Conservation (phyloP, 2,797 vertebrate genomes). For the Gephyroberyx darwinii region DNA sequence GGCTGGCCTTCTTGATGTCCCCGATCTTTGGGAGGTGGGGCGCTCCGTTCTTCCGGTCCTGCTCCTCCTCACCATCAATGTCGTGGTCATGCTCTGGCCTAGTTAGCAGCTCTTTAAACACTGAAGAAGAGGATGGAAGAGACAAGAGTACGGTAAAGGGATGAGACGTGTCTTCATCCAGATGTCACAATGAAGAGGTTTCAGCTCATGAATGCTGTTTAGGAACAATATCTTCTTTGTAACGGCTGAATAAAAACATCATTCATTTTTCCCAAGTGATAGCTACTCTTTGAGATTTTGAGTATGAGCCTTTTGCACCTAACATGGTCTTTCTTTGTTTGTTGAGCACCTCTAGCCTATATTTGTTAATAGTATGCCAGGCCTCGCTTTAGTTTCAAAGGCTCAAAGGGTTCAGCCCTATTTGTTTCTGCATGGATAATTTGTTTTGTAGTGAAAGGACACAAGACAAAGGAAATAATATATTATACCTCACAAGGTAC, state of each 20-base stretch:
- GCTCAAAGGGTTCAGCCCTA: neutral
- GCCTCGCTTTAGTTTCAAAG: neutral
- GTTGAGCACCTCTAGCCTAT: neutral
- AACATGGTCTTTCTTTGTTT: neutral
- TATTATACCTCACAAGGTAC: neutral
- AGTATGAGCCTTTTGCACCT: no score
- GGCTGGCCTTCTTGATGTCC: conserved; percentile 97
- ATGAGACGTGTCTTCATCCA: neutral
- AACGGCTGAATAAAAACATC: neutral
- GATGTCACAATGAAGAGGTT: neutral
- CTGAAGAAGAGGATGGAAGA: conserved; percentile 64
- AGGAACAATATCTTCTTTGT: neutral
- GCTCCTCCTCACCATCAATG: conserved; percentile 82
- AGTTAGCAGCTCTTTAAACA: conserved; percentile 96
- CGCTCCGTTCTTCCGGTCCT: conserved; percentile 94
- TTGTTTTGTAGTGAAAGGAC: neutral
- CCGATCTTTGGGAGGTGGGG: conserved; percentile 99
- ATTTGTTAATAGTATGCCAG: neutral
- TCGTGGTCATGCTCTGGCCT: conserved; percentile 91
- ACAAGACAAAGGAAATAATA: neutral
- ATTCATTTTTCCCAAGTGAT: no score
- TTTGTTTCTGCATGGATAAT: neutral
- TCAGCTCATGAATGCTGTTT: neutral
- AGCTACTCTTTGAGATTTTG: no score
- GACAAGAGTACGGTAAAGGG: neutral